Evolutionary conservation across 2,797 vertebrate genomes (phyloP), one percentile per base, ranked within the genome.

Genomic region (Brachyrhaphis roseni): DNA sequence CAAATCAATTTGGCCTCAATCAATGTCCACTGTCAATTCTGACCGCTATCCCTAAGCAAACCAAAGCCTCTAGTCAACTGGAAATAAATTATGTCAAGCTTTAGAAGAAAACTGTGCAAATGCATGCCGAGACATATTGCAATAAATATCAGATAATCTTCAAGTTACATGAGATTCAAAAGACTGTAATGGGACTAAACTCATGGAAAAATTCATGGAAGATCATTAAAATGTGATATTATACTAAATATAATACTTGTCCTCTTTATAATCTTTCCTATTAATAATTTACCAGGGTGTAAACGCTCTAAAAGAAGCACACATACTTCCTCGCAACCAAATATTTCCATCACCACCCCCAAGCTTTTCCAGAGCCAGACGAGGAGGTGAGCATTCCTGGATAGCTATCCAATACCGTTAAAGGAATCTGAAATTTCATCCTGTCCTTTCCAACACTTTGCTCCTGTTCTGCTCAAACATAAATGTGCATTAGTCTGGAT

Each of bases 401-500:
- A 77, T 80, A 26, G 88, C 85, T 82, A 91, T 83, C 91, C 85
- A 93, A 90, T 78, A 84, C 92, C 34, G 87, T 90, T 87, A 89
- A 85, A 90, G 87, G 93, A 93, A 92, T 94, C 90, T 94, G 93
- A 93, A 93, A 95, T 93, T 90, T 93, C 93, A 94, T 92, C 92
- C 72, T 75, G 78, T 78, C 68, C 53, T 46, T 79, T 88, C 76
- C 59, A 75, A 41, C 80, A 36, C 82, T 79, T 78, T 70, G 55
- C 81, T 39, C 53, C 76, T 55, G 76, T 78, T 55, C 23, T 77
- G 66, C 70, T 66, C 76, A 77, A 80, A 83, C 78, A 34, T 77
- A 68, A 34, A 64, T 39, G 79, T 57, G 49, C 41, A 59, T 23
- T 72, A 70, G 53, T 23, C 68, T 71, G 49, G 12, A 31, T 64